phyloP scores from a whole-genome alignment of 2,888 invertebrate genomes.

The Mythimna lalbum region DNA sequence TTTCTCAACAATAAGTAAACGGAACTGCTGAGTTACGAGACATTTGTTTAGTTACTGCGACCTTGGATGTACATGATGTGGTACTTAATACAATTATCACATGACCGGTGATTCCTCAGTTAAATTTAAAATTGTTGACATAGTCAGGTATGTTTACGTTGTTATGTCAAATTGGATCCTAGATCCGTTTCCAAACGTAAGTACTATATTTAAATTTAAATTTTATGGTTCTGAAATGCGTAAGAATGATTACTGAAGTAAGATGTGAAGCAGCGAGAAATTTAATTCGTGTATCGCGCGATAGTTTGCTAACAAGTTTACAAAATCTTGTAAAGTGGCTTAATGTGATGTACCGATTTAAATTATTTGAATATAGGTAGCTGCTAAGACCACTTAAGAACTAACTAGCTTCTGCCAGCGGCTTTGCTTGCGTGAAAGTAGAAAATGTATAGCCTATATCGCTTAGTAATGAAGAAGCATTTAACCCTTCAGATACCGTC shows the following conservation, averaged over 20 bases:
- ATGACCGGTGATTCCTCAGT: constrained; percentile 71
- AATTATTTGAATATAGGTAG: neutral
- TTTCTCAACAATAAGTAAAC: constrained; percentile 71
- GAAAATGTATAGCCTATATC: too few species aligned
- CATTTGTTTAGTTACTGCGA: constrained; percentile 76
- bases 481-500: too few species aligned
- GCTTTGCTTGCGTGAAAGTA: neutral
- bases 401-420: neutral
- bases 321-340: constrained; percentile 8
- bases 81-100: constrained; percentile 81
- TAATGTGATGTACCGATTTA: neutral
- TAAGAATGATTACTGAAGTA: neutral
- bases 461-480: too few species aligned
- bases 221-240: neutral
- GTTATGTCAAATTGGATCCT: constrained; percentile 34
- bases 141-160: constrained; percentile 46
- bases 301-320: constrained; percentile 21
- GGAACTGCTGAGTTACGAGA: constrained; percentile 74
- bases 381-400: neutral
- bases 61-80: constrained; percentile 77
- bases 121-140: constrained; percentile 63
- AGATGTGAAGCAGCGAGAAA: neutral
- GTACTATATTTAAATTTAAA: neutral
- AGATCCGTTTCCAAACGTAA: constrained; percentile 37
- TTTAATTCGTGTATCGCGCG: neutral